Base-by-base conservation (phyloP, 53 echinoderm and acorn worm species). In the Pentamera pediparva region DNA sequence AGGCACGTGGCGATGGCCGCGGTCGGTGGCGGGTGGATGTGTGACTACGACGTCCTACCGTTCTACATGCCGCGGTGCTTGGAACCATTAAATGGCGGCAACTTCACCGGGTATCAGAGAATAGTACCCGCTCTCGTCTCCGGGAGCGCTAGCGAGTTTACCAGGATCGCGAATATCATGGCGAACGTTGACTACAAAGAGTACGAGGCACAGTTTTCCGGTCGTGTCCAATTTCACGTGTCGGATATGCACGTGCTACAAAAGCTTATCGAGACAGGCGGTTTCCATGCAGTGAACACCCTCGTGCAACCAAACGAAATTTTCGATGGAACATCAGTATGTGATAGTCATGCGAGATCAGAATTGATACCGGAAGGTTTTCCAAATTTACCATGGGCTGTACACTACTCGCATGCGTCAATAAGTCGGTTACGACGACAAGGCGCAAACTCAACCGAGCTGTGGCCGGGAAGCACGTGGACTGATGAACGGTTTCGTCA, bases 1-100 rank as follows among this genome's bases (percentile, higher is more conserved):
- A 31, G 61, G 33, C 31, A 61, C 35, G 61, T 61, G 13, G 61
- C 61, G n/a, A 61, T 61, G 61, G 61, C 34, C 11, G 61, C 61
- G 11, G 61, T 30, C 30, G 61, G 61, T 4, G 61, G 61, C 13
- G 61, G 61, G 22, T 61, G 61, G 61, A 61, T 61, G 61, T 28
- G 33, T 9, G 61, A 61, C 17, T 61, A 61, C 33, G 61, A 61
- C 31, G 61, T 61, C 4, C 6, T 61, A 31, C 61, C 61, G 32
- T 28, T 61, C 34, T 35, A 31, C 13, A 19, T 61, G 11, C 61
- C 61, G 31, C 33, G 32, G 18, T 61, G 61, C 34, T 34, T 35
- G 15, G 4, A 25, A 31, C 61, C 61, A 20, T 61, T 61, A 32
- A 28, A 61, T 35, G 33, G 35, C 33, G 61, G 61, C 10, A 61